phyloP scores from a whole-genome alignment of 2,888 invertebrate genomes.

The Cacoxenus indagator region DNA sequence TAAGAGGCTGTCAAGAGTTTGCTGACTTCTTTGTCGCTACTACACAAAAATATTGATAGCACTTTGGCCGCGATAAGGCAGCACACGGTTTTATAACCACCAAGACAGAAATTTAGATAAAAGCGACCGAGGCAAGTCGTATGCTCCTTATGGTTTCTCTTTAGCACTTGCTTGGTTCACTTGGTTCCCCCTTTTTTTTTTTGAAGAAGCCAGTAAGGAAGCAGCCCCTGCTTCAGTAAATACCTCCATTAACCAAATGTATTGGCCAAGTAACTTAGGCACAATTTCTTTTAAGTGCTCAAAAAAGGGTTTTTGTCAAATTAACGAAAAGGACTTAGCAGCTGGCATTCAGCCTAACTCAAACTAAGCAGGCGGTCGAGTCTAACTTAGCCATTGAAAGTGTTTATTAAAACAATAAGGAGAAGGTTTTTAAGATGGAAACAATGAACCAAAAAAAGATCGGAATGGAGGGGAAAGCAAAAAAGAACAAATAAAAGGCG shows the following conservation, averaged over 20 bases:
- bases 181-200: neutral
- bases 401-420: conserved; percentile 67
- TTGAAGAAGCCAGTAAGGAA: neutral
- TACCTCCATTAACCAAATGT: conserved; percentile 66
- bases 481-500: conserved; percentile 11
- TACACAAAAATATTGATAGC: conserved; percentile 13
- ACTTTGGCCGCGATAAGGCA: neutral
- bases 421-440: conserved; percentile 55
- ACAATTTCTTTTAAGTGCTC: conserved; percentile 63
- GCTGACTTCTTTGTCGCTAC: neutral
- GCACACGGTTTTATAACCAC: neutral
- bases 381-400: conserved; percentile 60
- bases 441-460: neutral
- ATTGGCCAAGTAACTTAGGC: conserved; percentile 56
- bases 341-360: neutral
- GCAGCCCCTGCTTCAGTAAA: conserved; percentile 33
- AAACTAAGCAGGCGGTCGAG: neutral
- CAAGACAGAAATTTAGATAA: conserved; percentile 11
- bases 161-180: neutral
- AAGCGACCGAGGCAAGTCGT: neutral
- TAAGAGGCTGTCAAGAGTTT: neutral
- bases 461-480: too few species aligned
- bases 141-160: neutral
- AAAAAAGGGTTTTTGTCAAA: conserved; percentile 62
- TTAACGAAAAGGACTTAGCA: conserved; percentile 31